Base-by-base conservation (phyloP, 2,888 invertebrate genomes). In the Cecidostiba fungosa region DNA sequence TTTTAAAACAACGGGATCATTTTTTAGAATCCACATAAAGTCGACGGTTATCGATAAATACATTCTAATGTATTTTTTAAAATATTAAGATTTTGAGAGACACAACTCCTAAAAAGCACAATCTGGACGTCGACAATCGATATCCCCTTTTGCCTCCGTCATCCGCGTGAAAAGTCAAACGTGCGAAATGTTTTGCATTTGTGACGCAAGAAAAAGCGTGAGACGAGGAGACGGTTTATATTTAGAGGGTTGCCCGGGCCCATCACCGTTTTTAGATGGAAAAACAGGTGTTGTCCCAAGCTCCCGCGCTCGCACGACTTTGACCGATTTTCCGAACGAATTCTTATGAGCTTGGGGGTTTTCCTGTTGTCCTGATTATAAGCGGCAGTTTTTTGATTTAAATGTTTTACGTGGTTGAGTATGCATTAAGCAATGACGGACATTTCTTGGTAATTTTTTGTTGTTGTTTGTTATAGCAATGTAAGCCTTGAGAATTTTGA, bases 261-360 rank as follows among this genome's bases (percentile, higher is more conserved):
- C 12, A 59, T 89, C 89, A 90, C 92, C 91, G 92, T 91, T 93
- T 93, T 92, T 92, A 92, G 92, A 92, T 87, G 89, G 90, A 90
- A 81, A 81, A 93, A 93, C 93, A 93, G 93, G 93, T 93, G 92
- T 92, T 89, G 90, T 88, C 86, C 85, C 79, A 85, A 23, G 84
- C 32, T 19, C 23, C 10, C n/a, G 59, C 23, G 3, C 3, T 12
- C 50, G 39, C n/a, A 39, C 92, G 93, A 93, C 93, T 93, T 93
- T 93, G 93, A 93, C 92, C 93, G 92, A 92, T 92, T 92, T 93
- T 89, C 90, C 72, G 0, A n/a, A 10, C 29, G 29, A 3, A 3
- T 10, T 29, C 36, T 72, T 36, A 62, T 62, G 62, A 39, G 39
- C 43, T 43, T 32, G 4, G 32, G 32, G 4, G n/a, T n/a, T n/a